These are phyloP conservation scores for Pomatorhinus ruficollis DNA, from an alignment of 2,113 vertebrate genomes.

Conservation along the genomic window DNA sequence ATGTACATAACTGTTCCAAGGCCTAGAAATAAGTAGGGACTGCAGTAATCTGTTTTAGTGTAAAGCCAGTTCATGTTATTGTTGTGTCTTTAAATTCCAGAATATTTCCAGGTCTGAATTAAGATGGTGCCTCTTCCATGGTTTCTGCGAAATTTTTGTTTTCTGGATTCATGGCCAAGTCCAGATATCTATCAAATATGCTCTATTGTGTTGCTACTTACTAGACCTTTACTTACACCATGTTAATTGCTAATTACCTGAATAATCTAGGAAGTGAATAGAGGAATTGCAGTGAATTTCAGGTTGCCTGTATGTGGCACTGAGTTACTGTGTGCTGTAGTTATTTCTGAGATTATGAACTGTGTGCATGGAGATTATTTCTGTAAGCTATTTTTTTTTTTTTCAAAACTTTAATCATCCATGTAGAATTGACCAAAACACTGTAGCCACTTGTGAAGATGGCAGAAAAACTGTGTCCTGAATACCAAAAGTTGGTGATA, in stretches of 20 bases:
- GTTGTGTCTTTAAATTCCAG: neutral
- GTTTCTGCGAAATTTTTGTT: neutral
- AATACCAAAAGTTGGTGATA: constrained; percentile 32
- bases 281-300: neutral
- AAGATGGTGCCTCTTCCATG: neutral
- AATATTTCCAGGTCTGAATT: neutral
- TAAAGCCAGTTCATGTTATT: neutral
- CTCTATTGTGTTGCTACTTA: neutral
- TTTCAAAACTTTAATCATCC: neutral
- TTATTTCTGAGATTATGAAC: neutral
- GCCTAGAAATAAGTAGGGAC: neutral
- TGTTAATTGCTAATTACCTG: neutral
- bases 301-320: neutral
- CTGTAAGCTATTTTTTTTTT: neutral
- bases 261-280: neutral
- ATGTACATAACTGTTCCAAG: neutral
- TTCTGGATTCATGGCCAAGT: neutral
- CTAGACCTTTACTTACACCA: neutral
- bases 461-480: constrained; percentile 55
- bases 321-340: neutral
- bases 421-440: constrained; percentile 54
- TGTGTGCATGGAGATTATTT: neutral
- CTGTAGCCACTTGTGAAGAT: constrained; percentile 39
- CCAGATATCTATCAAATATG: neutral
- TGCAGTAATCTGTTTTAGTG: neutral